Base-by-base conservation (phyloP, 2,797 vertebrate species). In the Knipowitschia caucasica region DNA sequence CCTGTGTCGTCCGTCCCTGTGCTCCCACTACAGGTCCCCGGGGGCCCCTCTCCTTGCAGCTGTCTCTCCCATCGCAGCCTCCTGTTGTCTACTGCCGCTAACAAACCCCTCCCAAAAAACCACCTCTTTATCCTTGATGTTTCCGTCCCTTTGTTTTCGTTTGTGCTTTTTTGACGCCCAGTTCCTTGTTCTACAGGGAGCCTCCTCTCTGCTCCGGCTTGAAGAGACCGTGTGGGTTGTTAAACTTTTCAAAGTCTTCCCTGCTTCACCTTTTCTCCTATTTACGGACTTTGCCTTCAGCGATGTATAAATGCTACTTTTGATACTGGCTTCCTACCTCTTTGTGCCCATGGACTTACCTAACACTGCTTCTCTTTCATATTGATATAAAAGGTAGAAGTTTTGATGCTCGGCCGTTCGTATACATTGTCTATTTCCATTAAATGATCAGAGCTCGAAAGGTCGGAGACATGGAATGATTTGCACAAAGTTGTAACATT, bases 41-140 rank as follows among this genome's bases (percentile, higher is more conserved):
- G n/a, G n/a, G n/a, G n/a, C n/a, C n/a, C n/a, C n/a, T n/a, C n/a
- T n/a, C n/a, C n/a, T n/a, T 59, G 26, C 43, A 49, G 33, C 31
- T 43, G 25, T 60, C 56, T 34, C 21, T 27, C n/a, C 49, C 1
- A 51, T 44, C 7, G 5, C 46, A 31, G 20, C 43, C 47, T 56
- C 44, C n/a, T 27, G 42, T 24, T 25, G 33, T 61, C 62, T 52
- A 50, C 23, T 15, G 8, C 7, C 35, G 45, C 40, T 35, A 62
- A 62, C 54, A 23, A 53, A 72, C 33, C 44, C 55, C n/a, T n/a
- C n/a, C n/a, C n/a, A n/a, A n/a, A 67, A 40, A n/a, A 26, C 23
- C 46, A 55, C 43, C 52, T 56, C 56, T 53, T 51, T 49, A 69
- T 64, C 62, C 44, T 26, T 17, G 25, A 43, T 35, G 35, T 44